Conservation (phyloP, 2,797 vertebrate genomes). For the Protosalanx chinensis region DNA sequence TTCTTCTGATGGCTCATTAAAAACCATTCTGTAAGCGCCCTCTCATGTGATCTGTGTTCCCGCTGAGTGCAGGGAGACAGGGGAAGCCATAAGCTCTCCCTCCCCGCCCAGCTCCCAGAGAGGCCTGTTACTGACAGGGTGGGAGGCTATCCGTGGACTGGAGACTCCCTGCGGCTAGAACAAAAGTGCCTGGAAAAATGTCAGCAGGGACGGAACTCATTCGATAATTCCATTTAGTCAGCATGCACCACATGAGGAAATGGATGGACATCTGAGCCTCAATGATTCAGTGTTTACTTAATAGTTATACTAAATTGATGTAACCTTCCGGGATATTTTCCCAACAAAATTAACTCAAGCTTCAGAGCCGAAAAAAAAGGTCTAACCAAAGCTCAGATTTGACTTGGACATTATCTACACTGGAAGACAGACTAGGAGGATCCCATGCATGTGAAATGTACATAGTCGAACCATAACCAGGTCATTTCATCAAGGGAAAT, state of each 20-base stretch:
- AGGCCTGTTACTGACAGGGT: conserved; percentile 2
- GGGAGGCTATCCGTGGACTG: background rate
- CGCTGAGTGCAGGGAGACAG: conserved; percentile 24
- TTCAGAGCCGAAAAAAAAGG: no score
- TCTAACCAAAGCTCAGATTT: no score
- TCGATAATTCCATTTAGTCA: conserved; percentile 44
- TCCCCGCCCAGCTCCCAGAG: conserved; percentile 3
- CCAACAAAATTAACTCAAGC: background rate
- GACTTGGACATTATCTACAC: no score
- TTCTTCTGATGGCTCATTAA: conserved; percentile 64
- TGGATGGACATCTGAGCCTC: background rate
- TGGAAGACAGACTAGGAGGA: no score
- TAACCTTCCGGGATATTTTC: background rate
- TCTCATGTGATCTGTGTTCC: conserved; percentile 41
- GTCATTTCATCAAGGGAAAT: no score
- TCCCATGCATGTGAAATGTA: no score
- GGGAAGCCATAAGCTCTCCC: background rate
- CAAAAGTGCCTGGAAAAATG: conserved; percentile 28
- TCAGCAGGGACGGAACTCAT: conserved; percentile 30
- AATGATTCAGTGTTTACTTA: background rate
- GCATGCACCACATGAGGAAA: conserved; percentile 4
- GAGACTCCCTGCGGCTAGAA: conserved; percentile 18
- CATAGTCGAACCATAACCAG: no score
- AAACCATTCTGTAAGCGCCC: conserved; percentile 39
- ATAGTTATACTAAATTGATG: conserved; percentile 5